Base-by-base conservation (phyloP, 1,140 invertebrate species). In the Cyclargus thomasi region DNA sequence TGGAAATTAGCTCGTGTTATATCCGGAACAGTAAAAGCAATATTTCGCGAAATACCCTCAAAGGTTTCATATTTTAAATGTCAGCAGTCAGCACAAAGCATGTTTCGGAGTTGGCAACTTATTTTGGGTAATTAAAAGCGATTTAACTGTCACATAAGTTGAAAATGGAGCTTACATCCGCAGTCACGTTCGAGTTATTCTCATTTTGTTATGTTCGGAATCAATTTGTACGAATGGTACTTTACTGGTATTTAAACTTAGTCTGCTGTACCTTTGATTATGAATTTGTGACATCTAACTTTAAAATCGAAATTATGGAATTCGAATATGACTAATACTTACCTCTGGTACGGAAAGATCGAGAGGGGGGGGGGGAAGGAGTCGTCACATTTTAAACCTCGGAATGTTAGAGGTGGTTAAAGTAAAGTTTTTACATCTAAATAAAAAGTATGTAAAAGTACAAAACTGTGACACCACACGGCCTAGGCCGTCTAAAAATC, bases 91-190 rank as follows among this genome's bases (percentile, higher is more conserved):
- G 55, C 55, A 22, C 20, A 59, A 59, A 59, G 29, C 29, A 29
- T 59, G 39, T 39, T 39, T 39, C 55, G 55, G 55, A 59, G 18
- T 20, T 59, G 20, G n/a, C 55, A 59, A 59, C 55, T 59, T 59
- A 59, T 59, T 59, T 59, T 17, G 39, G 39, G 39, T 47, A 59
- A 59, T 59, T 59, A 59, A 59, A 59, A 20, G 55, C 55, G 21
- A 59, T 59, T 59, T 59, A 59, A 59, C 55, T 59, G 18, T 59
- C 55, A 47, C 39, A 47, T 16, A 47, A 47, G 39, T 47, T 59
- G 5, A 0, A 2, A 20, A 17, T 59, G 17, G 18, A 11, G 55
- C 55, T 59, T 10, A 21, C 39, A 47, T 16, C 14, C 14, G 39
- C 39, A 47, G 39, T n/a, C n/a, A n/a, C n/a, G n/a, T 47, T 47